phyloP scores from a whole-genome alignment of 2,113 vertebrate species.

The Brachypteracias leptosomus region DNA sequence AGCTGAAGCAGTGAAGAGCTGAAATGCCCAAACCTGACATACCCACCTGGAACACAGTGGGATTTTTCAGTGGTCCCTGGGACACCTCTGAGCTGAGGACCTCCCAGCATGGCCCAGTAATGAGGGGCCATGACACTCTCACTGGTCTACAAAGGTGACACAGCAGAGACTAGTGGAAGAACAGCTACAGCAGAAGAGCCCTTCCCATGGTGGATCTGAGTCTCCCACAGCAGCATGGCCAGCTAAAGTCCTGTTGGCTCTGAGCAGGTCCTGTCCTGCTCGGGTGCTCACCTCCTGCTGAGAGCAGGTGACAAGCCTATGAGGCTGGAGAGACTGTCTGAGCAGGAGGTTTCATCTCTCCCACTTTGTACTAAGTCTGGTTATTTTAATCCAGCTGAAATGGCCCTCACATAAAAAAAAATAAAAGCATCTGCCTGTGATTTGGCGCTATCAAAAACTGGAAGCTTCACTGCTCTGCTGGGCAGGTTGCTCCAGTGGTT shows the following conservation, averaged over 20 bases:
- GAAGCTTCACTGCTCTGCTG: background rate
- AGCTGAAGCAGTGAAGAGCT: background rate
- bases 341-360: background rate
- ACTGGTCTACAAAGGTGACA: background rate
- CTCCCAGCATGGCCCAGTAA: background rate
- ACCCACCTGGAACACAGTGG: background rate
- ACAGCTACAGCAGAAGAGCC: background rate
- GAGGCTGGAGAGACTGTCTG: background rate
- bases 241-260: background rate
- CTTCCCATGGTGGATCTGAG: background rate
- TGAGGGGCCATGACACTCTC: rapidly evolving
- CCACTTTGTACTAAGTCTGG: background rate
- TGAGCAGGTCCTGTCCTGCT: background rate
- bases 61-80: background rate
- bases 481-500: background rate
- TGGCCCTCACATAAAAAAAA: background rate
- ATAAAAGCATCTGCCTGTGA: background rate
- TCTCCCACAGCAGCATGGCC: too few species aligned
- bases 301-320: background rate
- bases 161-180: background rate
- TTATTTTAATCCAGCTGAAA: background rate
- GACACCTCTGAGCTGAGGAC: background rate
- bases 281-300: background rate
- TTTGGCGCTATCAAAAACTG: background rate
- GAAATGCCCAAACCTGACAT: background rate